Evolutionary conservation across 2,113 vertebrate species (phyloP).

Genomic region (Pontoporia blainvillei): DNA sequence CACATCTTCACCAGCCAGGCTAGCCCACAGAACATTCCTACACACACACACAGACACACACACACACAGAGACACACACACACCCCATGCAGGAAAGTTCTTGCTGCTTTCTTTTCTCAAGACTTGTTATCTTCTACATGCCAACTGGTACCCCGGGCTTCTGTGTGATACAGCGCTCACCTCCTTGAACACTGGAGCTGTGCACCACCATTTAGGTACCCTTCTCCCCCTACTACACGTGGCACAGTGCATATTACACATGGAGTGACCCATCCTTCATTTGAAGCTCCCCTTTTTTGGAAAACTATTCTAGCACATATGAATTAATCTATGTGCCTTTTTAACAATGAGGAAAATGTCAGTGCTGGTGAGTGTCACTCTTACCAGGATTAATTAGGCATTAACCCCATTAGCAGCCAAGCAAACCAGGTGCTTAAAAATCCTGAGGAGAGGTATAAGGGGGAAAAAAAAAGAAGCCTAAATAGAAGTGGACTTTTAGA

Average conservation of each 20-base stretch:
- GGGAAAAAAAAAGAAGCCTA: background rate
- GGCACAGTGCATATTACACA: rapidly evolving
- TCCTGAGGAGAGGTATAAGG: rapidly evolving
- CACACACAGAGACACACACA: too few species aligned
- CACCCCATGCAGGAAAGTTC: too few species aligned
- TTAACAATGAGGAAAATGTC: background rate
- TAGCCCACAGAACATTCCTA: background rate
- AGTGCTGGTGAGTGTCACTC: background rate
- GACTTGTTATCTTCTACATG: background rate
- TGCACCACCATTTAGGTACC: too few species aligned
- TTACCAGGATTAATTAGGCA: background rate
- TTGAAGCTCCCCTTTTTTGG: background rate
- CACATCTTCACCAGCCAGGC: background rate
- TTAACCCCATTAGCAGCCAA: background rate
- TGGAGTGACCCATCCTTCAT: background rate
- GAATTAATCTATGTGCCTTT: background rate
- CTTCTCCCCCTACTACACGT: background rate
- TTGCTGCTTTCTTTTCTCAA: background rate
- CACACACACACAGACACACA: too few species aligned
- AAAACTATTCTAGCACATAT: too few species aligned
- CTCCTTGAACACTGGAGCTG: background rate
- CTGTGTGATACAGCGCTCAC: background rate
- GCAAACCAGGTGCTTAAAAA: background rate
- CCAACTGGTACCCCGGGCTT: background rate
- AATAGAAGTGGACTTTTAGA: background rate